Percentiles rank a stretch among this genome's conserved stretches.
Evolutionary conservation across 2,888 invertebrate species (phyloP).

Genomic region (Drosophila multiciliata): DNA sequence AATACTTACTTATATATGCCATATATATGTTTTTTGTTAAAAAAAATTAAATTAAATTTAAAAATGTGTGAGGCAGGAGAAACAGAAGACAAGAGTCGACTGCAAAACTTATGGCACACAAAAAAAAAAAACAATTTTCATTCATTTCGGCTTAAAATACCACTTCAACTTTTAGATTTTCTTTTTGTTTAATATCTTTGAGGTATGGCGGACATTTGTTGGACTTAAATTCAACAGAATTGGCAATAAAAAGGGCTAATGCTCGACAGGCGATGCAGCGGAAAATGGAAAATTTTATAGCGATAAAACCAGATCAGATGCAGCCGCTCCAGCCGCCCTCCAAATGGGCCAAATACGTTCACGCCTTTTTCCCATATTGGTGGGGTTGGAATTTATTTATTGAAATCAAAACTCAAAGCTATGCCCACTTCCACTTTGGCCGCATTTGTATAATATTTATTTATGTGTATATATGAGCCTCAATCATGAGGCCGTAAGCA

Average conservation of each 20-base stretch:
- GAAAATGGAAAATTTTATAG: conserved; percentile 35
- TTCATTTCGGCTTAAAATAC: conserved; percentile 39
- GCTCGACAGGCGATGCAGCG: conserved; percentile 14
- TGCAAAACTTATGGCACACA: conserved; percentile 63
- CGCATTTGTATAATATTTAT: conserved; percentile 76
- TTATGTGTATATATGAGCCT: conserved; percentile 65
- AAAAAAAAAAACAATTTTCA: conserved; percentile 26
- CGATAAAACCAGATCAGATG: conserved; percentile 56
- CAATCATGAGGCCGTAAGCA: conserved; percentile 52
- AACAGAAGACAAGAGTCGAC: conserved; percentile 39
- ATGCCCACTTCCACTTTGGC: conserved; percentile 63
- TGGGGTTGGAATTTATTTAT: conserved; percentile 10
- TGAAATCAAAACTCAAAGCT: conserved; percentile 46
- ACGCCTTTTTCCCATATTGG: conserved; percentile 13
- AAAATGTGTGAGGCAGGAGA: conserved; percentile 17
- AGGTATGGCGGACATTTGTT: conserved; percentile 47
- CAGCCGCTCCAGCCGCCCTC: conserved; percentile 12
- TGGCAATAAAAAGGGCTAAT: conserved; percentile 80
- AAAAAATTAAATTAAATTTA: conserved; percentile 42
- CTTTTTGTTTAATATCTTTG: conserved; percentile 15
- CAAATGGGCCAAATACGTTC: conserved; percentile 25
- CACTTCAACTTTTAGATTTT: conserved; percentile 19
- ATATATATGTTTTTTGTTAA: conserved; percentile 40
- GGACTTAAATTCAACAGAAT: conserved; percentile 69
- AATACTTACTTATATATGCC: conserved; percentile 63